Conservation (phyloP, 2,113 vertebrate species). For the Tragelaphus buxtoni region DNA sequence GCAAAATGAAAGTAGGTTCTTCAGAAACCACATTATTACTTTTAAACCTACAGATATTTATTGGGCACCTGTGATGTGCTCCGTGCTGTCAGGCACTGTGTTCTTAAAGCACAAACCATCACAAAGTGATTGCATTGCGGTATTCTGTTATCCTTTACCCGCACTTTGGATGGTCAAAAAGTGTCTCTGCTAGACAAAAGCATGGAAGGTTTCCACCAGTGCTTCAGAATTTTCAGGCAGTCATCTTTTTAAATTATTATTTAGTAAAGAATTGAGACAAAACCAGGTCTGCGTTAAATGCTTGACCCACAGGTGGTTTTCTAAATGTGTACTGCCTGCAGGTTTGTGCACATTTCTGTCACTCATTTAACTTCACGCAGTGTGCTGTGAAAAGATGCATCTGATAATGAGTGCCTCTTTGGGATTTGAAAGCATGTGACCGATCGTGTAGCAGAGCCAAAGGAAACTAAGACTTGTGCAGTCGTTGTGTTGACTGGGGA, state of each 20-base stretch:
- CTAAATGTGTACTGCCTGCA: background rate
- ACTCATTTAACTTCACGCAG: background rate
- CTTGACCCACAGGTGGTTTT: background rate
- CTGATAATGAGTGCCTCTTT: background rate
- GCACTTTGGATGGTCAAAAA: background rate
- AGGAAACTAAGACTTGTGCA: background rate
- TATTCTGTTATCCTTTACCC: background rate
- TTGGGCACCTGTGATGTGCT: background rate
- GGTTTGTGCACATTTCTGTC: background rate
- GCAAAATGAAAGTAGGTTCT: conserved; percentile 29
- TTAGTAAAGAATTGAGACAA: background rate
- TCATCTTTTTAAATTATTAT: background rate
- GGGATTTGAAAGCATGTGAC: background rate
- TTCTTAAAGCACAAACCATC: conserved; percentile 62
- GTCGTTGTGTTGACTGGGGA: background rate
- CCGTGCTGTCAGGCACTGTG: background rate
- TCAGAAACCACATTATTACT: background rate
- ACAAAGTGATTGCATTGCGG: background rate
- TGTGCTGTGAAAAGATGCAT: background rate
- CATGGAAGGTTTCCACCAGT: background rate
- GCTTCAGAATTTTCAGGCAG: background rate
- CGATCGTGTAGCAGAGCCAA: background rate
- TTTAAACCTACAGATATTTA: conserved; percentile 20
- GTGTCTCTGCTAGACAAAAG: background rate
- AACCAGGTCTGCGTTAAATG: conserved; percentile 38